Evolutionary conservation across 2,888 invertebrate species (phyloP).

Genomic region (Pandemis cinnamomeana): DNA sequence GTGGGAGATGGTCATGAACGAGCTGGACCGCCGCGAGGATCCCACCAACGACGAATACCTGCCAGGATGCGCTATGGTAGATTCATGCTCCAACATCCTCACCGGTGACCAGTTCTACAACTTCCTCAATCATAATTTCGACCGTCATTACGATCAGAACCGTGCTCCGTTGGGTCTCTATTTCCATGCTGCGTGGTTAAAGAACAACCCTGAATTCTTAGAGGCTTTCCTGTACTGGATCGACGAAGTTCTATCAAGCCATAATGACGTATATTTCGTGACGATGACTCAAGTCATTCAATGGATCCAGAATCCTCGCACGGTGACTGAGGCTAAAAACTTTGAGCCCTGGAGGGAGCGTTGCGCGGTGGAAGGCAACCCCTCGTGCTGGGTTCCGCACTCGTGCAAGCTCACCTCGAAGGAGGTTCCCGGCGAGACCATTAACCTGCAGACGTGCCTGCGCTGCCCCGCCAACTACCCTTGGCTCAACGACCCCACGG

Average conservation of each 20-base stretch:
- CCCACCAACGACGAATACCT: slow-evolving; percentile 95
- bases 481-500: slow-evolving; percentile 96
- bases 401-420: slow-evolving; percentile 96
- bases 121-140: slow-evolving; percentile 96
- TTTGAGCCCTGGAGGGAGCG: slow-evolving; percentile 98
- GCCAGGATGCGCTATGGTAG: slow-evolving; percentile 97
- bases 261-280: slow-evolving; percentile 96
- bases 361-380: slow-evolving; percentile 93
- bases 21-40: slow-evolving; percentile 95
- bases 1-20: slow-evolving; percentile 98
- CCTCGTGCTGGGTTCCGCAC: slow-evolving; percentile 94
- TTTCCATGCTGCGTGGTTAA: slow-evolving; percentile 97
- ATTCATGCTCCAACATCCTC: slow-evolving; percentile 96
- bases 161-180: slow-evolving; percentile 95
- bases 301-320: slow-evolving; percentile 97
- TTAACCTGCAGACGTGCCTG: slow-evolving; percentile 96
- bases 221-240: slow-evolving; percentile 97
- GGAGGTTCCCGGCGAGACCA: slow-evolving; percentile 97
- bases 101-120: slow-evolving; percentile 97
- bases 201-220: slow-evolving; percentile 95
- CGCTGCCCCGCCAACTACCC: slow-evolving; percentile 97
- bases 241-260: slow-evolving; percentile 92
- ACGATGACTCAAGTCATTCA: slow-evolving; percentile 98
- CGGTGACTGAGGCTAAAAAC: slow-evolving; percentile 92
- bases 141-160: slow-evolving; percentile 95